Percentiles rank a stretch among this genome's conserved stretches.
Evolutionary conservation across 2,888 invertebrate species (phyloP).

Genomic region (Serrognathus titanus): DNA sequence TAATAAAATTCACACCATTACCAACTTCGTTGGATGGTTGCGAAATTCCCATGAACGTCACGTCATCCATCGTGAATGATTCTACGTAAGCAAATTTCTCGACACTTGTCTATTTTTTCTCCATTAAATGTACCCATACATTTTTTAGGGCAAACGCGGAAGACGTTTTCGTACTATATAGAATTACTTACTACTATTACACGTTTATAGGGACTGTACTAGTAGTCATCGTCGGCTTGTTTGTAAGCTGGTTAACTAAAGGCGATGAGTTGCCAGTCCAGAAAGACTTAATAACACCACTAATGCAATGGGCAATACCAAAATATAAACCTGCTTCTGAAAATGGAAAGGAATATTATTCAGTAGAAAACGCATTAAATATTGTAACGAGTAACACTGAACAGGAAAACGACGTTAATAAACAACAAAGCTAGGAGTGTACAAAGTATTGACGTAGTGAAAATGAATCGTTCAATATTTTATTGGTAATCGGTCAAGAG

Average conservation of each 20-base stretch:
- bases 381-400: too few relatives aligned
- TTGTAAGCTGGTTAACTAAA: constrained; percentile 60
- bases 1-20: constrained; percentile 26
- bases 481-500: too few relatives aligned
- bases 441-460: too few relatives aligned
- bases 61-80: not conserved
- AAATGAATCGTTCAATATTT: too few relatives aligned
- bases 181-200: constrained; percentile 68
- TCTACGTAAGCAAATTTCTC: too few relatives aligned
- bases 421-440: too few relatives aligned
- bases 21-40: constrained; percentile 32
- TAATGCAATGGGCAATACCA: constrained; percentile 57
- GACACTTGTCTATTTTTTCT: not conserved
- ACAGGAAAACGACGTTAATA: too few relatives aligned
- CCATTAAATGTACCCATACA: not conserved
- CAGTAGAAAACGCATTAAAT: constrained; percentile 21
- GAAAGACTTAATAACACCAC: constrained; percentile 59
- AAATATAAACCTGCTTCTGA: constrained; percentile 30
- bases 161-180: constrained; percentile 27
- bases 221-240: constrained; percentile 58
- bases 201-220: constrained; percentile 60
- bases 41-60: not conserved
- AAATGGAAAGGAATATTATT: constrained; percentile 31
- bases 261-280: constrained; percentile 44
- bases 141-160: not conserved